Base-by-base conservation (phyloP, 2,113 vertebrate genomes). In the Takifugu bimaculatus region DNA sequence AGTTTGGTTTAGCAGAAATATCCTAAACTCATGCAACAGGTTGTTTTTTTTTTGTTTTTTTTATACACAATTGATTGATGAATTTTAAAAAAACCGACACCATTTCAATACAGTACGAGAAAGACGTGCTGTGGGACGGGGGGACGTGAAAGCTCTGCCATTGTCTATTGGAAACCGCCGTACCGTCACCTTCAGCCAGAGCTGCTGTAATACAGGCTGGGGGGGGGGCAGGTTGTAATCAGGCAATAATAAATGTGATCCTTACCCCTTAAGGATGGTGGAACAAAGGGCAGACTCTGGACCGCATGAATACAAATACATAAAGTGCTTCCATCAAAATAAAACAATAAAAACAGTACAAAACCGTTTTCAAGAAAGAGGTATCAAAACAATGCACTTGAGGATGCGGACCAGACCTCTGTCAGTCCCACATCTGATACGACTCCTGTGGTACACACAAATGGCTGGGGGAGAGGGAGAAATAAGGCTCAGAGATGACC, bases 281-380 rank as follows among this genome's bases (percentile, higher is more conserved):
- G 73, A 56, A n/a, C 20, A 42, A 65, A 79, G 81, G 67, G 77
- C 50, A 47, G 74, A 79, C 68, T 75, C 63, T 65, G 75, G 84
- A 82, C 76, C 52, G 49, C 75, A 68, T 65, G 88, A 73, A 82
- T 85, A 84, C 73, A 88, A 85, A 82, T 83, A 90, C 88, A 87
- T 91, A 91, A 91, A 91, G 90, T 91, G 90, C 90, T 88, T 89
- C 82, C 79, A 79, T 88, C 68, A 83, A 89, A 80, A 77, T 75
- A 50, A 81, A 79, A 80, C 67, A 61, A 78, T 71, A 81, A 82
- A 79, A 85, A 82, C 82, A 75, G 80, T 87, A 87, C 70, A 87
- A 87, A 87, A 86, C 65, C 12, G 43, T 68, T 76, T 68, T 63
- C 39, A 69, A 76, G 87, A 82, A 76, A 69, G 66, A 78, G 70